Percentiles rank a stretch among this genome's conserved stretches.
Evolutionary conservation across 2,888 invertebrate genomes (phyloP).

Genomic region (Tinea pellionella): DNA sequence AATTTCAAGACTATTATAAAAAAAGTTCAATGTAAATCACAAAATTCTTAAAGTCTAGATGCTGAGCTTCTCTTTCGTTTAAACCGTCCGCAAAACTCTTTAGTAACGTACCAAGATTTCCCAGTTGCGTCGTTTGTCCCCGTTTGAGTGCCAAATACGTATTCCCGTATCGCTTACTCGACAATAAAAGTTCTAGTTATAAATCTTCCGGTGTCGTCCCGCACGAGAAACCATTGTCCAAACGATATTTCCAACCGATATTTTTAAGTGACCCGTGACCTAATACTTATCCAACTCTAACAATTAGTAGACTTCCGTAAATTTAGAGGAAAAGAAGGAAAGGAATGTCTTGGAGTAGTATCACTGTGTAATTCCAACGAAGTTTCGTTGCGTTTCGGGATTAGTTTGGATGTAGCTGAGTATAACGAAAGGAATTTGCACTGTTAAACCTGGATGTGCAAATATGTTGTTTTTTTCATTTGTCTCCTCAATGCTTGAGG

Average conservation of each 20-base stretch:
- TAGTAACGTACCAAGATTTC: constrained; percentile 14
- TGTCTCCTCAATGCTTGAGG: too few species aligned
- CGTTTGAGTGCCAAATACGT: constrained; percentile 15
- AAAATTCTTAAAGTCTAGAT: neutral
- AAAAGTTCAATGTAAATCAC: too few species aligned
- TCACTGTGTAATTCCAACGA: too few species aligned
- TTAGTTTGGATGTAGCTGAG: too few species aligned
- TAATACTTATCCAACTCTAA: neutral
- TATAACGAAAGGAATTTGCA: too few species aligned
- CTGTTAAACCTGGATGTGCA: too few species aligned
- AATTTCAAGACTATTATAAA: too few species aligned
- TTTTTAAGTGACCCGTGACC: neutral
- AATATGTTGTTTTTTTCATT: too few species aligned
- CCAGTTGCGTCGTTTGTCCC: constrained; percentile 16
- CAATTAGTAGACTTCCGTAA: too few species aligned
- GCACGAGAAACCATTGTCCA: constrained; percentile 5
- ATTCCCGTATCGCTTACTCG: constrained; percentile 16
- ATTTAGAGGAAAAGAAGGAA: too few species aligned
- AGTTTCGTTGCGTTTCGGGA: too few species aligned
- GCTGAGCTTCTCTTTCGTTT: constrained; percentile 8
- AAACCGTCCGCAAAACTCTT: constrained; percentile 13
- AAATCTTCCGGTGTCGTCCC: constrained; percentile 19
- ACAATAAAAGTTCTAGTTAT: constrained; percentile 31
- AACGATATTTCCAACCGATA: constrained; percentile 6
- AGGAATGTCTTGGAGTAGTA: too few species aligned